Conservation (phyloP, 2,888 invertebrate species). For the Fissipunctia ypsillon region DNA sequence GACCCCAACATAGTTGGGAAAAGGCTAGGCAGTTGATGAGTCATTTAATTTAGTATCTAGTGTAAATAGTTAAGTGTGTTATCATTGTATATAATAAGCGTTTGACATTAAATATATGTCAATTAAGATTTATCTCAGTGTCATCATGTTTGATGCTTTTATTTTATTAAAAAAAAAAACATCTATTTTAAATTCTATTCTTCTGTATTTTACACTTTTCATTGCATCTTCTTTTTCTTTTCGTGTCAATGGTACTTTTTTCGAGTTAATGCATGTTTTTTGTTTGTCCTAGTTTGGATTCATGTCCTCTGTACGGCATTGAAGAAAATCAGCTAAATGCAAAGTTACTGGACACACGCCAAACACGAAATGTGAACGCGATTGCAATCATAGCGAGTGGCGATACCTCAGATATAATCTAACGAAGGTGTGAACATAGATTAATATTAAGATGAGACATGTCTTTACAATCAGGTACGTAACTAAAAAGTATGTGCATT, state of each 20-base stretch:
- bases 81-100: too few species aligned
- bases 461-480: not conserved
- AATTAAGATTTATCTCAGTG: too few species aligned
- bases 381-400: constrained; percentile 46
- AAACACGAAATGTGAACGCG: constrained; percentile 24
- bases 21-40: too few species aligned
- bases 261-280: not conserved
- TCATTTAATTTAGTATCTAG: too few species aligned
- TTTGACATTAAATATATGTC: too few species aligned
- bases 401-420: constrained; percentile 39
- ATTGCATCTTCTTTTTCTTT: too few species aligned
- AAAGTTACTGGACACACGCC: constrained; percentile 45
- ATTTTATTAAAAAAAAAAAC: too few species aligned
- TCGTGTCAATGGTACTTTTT: too few species aligned
- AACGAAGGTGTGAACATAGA: constrained; percentile 34
- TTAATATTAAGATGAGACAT: not conserved
- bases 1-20: too few species aligned
- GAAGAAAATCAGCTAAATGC: constrained; percentile 18
- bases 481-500: too few species aligned
- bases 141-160: not conserved
- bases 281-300: not conserved
- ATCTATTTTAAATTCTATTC: too few species aligned
- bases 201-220: not conserved
- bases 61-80: too few species aligned
- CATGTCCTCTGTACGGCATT: not conserved